These are phyloP conservation scores for Limnothrissa miodon DNA, from an alignment of 2,113 vertebrate genomes.

Conservation along the genomic window DNA sequence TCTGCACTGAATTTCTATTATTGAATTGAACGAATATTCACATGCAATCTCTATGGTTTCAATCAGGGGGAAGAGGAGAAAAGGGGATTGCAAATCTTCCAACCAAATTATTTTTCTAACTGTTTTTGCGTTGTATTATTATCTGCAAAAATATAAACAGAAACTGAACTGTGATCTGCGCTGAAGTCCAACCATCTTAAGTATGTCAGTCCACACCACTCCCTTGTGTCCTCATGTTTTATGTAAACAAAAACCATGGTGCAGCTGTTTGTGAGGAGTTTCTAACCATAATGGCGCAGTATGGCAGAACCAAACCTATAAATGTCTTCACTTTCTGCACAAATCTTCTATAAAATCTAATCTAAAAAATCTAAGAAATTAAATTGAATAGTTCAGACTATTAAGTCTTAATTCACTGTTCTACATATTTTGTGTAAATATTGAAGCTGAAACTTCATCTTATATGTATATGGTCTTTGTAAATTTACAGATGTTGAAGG, in stretches of 20 bases:
- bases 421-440: too few species aligned
- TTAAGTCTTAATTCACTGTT: too few species aligned
- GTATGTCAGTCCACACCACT: background rate
- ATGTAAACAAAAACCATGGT: background rate
- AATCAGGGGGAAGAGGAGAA: background rate
- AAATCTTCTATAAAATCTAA: too few species aligned
- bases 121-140: background rate
- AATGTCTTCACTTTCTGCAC: background rate
- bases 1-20: conserved; percentile 38
- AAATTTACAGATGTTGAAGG: background rate
- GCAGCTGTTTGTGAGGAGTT: background rate
- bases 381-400: background rate
- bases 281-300: background rate
- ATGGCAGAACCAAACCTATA: background rate
- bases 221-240: background rate
- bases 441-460: too few species aligned
- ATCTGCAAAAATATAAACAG: background rate
- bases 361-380: too few species aligned
- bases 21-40: background rate
- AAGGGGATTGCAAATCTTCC: background rate
- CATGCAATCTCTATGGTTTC: background rate
- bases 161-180: background rate
- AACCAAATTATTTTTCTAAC: background rate
- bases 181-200: background rate
- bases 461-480: background rate